phyloP scores from a whole-genome alignment of 2,888 invertebrate genomes.

The Chymomyza fuscimana region DNA sequence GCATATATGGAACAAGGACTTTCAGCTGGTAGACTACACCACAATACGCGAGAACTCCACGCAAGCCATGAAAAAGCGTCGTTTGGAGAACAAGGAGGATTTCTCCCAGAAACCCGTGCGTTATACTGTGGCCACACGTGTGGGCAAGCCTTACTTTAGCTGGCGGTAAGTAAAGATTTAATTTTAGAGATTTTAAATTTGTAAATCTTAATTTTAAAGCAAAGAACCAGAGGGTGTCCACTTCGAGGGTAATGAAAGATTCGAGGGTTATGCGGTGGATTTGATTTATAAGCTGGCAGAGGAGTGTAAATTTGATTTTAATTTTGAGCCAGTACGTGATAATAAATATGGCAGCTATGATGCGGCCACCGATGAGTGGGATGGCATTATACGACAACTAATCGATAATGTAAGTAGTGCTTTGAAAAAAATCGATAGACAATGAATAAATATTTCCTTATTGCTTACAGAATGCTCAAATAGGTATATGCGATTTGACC shows the following conservation, averaged over 20 bases:
- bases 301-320: constrained; percentile 84
- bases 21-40: constrained; percentile 59
- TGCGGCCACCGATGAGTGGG: constrained; percentile 87
- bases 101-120: constrained; percentile 82
- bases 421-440: background rate
- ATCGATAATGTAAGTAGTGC: constrained; percentile 84
- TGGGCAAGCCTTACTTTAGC: constrained; percentile 87
- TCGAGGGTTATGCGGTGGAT: constrained; percentile 94
- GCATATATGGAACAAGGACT: constrained; percentile 76
- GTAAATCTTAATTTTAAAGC: constrained; percentile 16
- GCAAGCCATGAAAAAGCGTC: constrained; percentile 75
- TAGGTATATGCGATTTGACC: constrained; percentile 97
- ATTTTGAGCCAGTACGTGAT: constrained; percentile 86
- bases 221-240: constrained; percentile 71
- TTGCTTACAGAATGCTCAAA: constrained; percentile 89
- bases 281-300: constrained; percentile 90
- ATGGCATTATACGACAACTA: constrained; percentile 87
- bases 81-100: constrained; percentile 78
- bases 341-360: constrained; percentile 86
- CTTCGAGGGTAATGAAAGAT: constrained; percentile 87
- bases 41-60: constrained; percentile 64
- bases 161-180: constrained; percentile 75
- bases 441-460: background rate
- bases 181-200: background rate
- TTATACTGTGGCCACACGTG: constrained; percentile 86